These are phyloP conservation scores for Sphyrna mokarran DNA, from an alignment of 2,113 vertebrate genomes.

Conservation along the genomic window DNA sequence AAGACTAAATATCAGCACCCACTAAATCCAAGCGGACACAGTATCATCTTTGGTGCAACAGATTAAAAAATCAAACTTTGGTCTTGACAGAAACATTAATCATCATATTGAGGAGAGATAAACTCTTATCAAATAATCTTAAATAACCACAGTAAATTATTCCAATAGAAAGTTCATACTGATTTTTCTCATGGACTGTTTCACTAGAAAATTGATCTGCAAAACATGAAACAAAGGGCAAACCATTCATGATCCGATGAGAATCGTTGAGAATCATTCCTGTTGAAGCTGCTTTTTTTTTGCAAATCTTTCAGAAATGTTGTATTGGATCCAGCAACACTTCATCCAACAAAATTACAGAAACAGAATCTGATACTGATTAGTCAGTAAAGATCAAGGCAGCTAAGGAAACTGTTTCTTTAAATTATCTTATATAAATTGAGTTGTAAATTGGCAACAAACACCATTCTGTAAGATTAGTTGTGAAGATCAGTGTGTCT, in stretches of 20 bases:
- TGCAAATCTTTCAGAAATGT: neutral
- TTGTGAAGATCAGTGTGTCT: neutral
- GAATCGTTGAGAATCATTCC: neutral
- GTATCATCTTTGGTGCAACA: neutral
- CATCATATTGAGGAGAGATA: neutral
- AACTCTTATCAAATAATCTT: neutral
- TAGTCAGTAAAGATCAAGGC: neutral
- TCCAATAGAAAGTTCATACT: neutral
- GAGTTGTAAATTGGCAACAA: conserved; percentile 14
- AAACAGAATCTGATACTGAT: neutral
- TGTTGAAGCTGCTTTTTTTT: neutral
- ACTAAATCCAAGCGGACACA: neutral
- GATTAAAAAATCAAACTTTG: neutral
- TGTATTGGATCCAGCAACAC: neutral
- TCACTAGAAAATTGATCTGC: neutral
- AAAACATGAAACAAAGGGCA: neutral
- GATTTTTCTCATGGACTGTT: neutral
- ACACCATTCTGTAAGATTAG: no score
- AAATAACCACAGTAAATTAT: neutral
- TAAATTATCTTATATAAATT: neutral
- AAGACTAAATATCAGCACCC: neutral
- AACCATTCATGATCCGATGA: neutral
- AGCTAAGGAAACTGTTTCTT: neutral
- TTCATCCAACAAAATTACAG: neutral
- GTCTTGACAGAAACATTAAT: neutral